phyloP scores from a whole-genome alignment of 1,140 invertebrate species.

The Odontomachus brunneus region DNA sequence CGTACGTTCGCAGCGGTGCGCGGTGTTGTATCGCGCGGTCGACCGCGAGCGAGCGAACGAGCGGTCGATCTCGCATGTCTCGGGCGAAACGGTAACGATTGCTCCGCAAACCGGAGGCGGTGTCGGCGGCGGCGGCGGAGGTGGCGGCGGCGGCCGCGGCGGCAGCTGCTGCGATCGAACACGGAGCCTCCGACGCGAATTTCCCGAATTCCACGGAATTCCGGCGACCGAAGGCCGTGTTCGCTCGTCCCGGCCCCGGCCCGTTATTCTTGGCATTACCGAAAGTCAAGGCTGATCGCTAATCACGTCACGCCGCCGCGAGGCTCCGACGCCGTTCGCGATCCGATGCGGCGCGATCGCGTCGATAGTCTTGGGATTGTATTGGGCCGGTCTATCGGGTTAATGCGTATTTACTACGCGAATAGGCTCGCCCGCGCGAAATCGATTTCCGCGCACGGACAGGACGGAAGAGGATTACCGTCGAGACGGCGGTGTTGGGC shows the following conservation, averaged over 20 bases:
- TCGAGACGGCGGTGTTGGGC: too few species aligned
- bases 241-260: slow-evolving; percentile 5
- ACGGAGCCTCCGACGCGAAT: not conserved
- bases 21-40: slow-evolving; percentile 20
- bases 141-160: too few species aligned
- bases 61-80: slow-evolving; percentile 19
- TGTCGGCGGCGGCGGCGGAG: too few species aligned
- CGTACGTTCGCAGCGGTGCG: slow-evolving; percentile 35
- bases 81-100: slow-evolving; percentile 6
- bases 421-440: not conserved
- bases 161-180: not conserved
- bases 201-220: slow-evolving; percentile 14
- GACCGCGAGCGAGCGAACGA: too few species aligned
- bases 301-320: slow-evolving; percentile 22
- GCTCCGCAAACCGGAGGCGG: not conserved
- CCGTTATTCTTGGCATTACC: slow-evolving; percentile 37
- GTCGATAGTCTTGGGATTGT: slow-evolving; percentile 39
- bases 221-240: slow-evolving; percentile 41
- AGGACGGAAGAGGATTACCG: not conserved
- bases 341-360: slow-evolving; percentile 12
- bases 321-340: not conserved
- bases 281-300: slow-evolving; percentile 51
- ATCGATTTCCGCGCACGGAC: not conserved
- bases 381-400: slow-evolving; percentile 1
- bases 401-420: slow-evolving; percentile 44